Conservation (phyloP, 2,797 vertebrate genomes). For the Schizopygopsis malacanthus region DNA sequence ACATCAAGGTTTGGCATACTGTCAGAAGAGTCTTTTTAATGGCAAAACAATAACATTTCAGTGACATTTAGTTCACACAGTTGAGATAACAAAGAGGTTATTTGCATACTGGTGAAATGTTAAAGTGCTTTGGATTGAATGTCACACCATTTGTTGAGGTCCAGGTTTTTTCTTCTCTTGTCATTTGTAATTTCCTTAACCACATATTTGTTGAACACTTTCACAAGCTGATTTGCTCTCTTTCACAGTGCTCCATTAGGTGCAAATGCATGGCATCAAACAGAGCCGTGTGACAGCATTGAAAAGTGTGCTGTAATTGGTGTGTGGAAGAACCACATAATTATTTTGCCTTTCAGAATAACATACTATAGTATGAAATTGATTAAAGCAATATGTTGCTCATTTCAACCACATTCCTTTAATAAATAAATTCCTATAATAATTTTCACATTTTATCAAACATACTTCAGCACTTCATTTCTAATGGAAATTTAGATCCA, state of each 20-base stretch:
- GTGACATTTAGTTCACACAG: constrained; percentile 59
- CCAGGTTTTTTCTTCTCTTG: constrained; percentile 12
- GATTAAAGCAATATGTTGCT: constrained; percentile 16
- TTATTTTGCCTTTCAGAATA: constrained; percentile 19
- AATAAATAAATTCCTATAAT: not conserved
- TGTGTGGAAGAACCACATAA: constrained; percentile 22
- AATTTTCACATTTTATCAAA: not conserved
- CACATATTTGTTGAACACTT: constrained; percentile 48
- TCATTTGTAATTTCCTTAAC: constrained; percentile 42
- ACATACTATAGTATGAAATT: not conserved
- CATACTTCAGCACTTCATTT: not conserved
- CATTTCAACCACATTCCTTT: not conserved
- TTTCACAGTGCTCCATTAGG: constrained; percentile 19
- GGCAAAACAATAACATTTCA: constrained; percentile 55
- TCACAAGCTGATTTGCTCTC: constrained; percentile 27
- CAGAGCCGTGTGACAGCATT: not conserved
- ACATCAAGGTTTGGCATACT: constrained; percentile 43
- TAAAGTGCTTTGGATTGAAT: constrained; percentile 47
- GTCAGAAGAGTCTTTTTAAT: constrained; percentile 45
- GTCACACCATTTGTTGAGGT: constrained; percentile 43
- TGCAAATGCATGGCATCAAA: constrained; percentile 19
- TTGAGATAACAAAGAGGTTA: constrained; percentile 39
- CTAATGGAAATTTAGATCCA: constrained; percentile 5
- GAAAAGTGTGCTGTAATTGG: constrained; percentile 29
- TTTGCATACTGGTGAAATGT: constrained; percentile 56